Base-by-base conservation (phyloP, 2,113 vertebrate genomes). In the Scartelaos histophorus region DNA sequence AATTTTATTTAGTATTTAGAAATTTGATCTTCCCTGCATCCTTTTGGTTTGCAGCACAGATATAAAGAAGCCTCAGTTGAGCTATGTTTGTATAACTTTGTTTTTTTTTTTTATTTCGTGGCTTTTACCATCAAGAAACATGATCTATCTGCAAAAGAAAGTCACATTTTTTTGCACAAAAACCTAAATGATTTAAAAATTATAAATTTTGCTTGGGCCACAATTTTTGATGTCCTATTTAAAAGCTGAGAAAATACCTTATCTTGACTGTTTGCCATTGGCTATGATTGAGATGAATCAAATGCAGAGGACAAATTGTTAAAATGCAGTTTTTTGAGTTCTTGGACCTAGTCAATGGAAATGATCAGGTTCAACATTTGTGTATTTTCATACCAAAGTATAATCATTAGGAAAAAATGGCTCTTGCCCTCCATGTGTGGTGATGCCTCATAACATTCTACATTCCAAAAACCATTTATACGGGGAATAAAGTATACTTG, bases 31-130 rank as follows among this genome's bases (percentile, higher is more conserved):
- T 85, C 69, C 53, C 46, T 86, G 47, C n/a, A 68, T 5, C 65
- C 69, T 46, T 21, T 21, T 51, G 25, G 66, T 61, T 78, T 75
- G n/a, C 58, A 53, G n/a, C 58, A 53, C 57, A 45, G 35, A 62
- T 68, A 75, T 65, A 85, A 66, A 81, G 73, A 81, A 57, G 56
- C 68, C 69, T 69, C 58, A 74, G 74, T 87, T 85, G 45, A 70
- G 83, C 72, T 43, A 43, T 43, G 7, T 56, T 24, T 25, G 22
- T 25, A 13, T 22, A 58, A 21, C 51, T 54, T 54, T 54, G 56
- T 25, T 15, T 58, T 24, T 25, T 15, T 58, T 24, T 15, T 58
- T 58, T 15, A 15, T 25, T 13, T 13, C 54, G 3, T 24, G 54
- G 54, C 10, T 57, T 25, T 58, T 58, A 25, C 12, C 56, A 13